Conservation (phyloP, 2,797 vertebrate species). For the Takifugu ocellatus region DNA sequence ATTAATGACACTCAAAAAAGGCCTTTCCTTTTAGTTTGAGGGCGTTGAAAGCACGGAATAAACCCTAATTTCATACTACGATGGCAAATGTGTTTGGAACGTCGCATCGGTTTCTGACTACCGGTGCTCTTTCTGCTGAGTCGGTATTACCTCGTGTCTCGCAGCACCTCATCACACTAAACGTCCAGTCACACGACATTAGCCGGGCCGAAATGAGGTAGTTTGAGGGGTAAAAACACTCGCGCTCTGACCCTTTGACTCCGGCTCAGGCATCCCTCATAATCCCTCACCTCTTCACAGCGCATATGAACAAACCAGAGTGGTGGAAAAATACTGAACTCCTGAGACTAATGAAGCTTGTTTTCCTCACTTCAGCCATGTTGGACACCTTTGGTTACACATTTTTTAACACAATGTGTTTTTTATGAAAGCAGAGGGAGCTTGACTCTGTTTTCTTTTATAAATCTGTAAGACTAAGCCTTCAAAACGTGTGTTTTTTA, state of each 20-base stretch:
- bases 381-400: too few relatives aligned
- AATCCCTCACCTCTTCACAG: conserved; percentile 29
- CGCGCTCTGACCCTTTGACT: conserved; percentile 45
- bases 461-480: too few relatives aligned
- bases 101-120: conserved; percentile 18
- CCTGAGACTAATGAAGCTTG: too few relatives aligned
- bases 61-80: too few relatives aligned
- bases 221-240: conserved; percentile 44
- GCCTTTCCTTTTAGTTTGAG: too few relatives aligned
- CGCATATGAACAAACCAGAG: conserved; percentile 28
- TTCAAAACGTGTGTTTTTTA: too few relatives aligned
- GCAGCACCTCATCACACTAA: conserved; percentile 66
- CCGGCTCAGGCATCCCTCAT: conserved; percentile 37
- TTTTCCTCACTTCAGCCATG: too few relatives aligned
- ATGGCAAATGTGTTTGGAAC: neutral
- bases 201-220: conserved; percentile 39
- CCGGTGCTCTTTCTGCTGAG: conserved; percentile 30
- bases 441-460: neutral
- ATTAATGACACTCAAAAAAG: too few relatives aligned
- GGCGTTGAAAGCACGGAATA: too few relatives aligned
- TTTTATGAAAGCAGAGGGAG: neutral
- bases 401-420: too few relatives aligned
- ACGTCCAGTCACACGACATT: conserved; percentile 58
- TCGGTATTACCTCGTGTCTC: conserved; percentile 44
- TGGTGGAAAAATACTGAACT: neutral